A percentile compares a stretch with the other conserved stretches of the same genome.
These are phyloP conservation scores for Dynastes hyllus DNA, from an alignment of 2,888 invertebrate genomes.

Conservation along the genomic window DNA sequence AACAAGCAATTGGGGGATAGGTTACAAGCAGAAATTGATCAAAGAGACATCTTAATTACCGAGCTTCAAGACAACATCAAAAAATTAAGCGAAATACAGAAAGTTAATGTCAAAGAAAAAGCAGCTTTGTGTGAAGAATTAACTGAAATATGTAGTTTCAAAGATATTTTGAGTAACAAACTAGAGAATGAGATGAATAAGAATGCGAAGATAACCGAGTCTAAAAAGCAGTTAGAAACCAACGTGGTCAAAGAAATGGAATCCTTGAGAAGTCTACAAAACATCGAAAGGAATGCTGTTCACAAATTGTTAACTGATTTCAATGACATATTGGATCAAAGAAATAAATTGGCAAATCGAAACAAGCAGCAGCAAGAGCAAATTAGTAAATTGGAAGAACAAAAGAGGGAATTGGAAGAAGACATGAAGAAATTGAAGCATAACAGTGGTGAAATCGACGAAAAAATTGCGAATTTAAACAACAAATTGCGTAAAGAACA, in stretches of 20 bases:
- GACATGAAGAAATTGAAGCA: neutral
- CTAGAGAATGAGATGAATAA: slow-evolving; percentile 64
- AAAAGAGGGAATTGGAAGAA: neutral
- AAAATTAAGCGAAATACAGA: slow-evolving; percentile 64
- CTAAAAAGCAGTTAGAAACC: slow-evolving; percentile 62
- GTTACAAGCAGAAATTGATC: slow-evolving; percentile 64
- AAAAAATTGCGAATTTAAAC: slow-evolving; percentile 11
- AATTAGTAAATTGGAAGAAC: slow-evolving; percentile 52
- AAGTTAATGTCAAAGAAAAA: slow-evolving; percentile 66
- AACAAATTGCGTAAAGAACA: neutral
- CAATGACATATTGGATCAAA: slow-evolving; percentile 60
- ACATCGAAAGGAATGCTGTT: slow-evolving; percentile 62
- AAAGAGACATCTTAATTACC: slow-evolving; percentile 64
- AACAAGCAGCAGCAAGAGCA: slow-evolving; percentile 59
- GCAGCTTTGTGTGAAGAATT: slow-evolving; percentile 66
- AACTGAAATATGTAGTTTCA: slow-evolving; percentile 64
- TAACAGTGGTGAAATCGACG: neutral
- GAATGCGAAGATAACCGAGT: slow-evolving; percentile 61
- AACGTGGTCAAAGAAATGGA: slow-evolving; percentile 55
- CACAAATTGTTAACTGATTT: slow-evolving; percentile 63
- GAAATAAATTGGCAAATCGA: slow-evolving; percentile 60
- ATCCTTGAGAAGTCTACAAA: slow-evolving; percentile 64
- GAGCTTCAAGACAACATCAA: slow-evolving; percentile 64
- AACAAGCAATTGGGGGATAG: slow-evolving; percentile 67
- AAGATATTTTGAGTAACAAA: slow-evolving; percentile 63